These are phyloP conservation scores for Echinometra lucunter DNA, from an alignment of 53 echinoderm and acorn worm species.

Conservation along the genomic window DNA sequence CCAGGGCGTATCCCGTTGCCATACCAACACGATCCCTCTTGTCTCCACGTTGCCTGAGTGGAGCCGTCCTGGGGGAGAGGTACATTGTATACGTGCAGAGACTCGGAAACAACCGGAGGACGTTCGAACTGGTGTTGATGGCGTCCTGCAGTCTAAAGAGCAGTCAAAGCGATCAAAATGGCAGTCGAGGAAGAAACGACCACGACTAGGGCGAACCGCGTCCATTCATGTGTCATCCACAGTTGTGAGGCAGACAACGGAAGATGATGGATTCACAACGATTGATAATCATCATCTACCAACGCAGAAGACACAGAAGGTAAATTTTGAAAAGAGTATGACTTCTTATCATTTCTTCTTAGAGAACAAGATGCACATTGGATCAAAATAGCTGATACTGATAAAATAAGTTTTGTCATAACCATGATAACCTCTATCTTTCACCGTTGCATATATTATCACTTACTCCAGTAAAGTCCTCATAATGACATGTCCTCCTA, in stretches of 20 bases:
- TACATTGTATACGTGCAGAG: constrained; percentile 46
- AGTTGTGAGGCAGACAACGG: background rate
- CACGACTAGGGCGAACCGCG: background rate
- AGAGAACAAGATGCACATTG: background rate
- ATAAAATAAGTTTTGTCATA: too few relatives aligned
- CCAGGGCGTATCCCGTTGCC: constrained; percentile 14
- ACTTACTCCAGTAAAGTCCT: too few relatives aligned
- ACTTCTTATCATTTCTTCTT: background rate
- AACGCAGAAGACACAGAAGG: background rate
- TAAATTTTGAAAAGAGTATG: background rate
- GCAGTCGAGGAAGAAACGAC: background rate
- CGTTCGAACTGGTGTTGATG: constrained; percentile 54
- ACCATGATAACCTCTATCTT: too few relatives aligned
- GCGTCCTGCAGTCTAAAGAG: constrained; percentile 11
- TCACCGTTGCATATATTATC: too few relatives aligned
- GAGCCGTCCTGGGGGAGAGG: background rate
- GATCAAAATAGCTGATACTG: background rate
- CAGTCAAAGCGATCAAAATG: background rate
- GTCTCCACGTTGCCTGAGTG: constrained; percentile 5
- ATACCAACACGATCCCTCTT: background rate
- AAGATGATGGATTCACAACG: background rate
- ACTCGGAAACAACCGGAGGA: background rate
- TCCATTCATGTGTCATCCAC: constrained; percentile 19
- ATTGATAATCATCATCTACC: constrained; percentile 28
- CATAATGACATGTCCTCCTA: too few relatives aligned